These are phyloP conservation scores for Aphodius granarius DNA, from an alignment of 2,888 invertebrate species.

Conservation along the genomic window DNA sequence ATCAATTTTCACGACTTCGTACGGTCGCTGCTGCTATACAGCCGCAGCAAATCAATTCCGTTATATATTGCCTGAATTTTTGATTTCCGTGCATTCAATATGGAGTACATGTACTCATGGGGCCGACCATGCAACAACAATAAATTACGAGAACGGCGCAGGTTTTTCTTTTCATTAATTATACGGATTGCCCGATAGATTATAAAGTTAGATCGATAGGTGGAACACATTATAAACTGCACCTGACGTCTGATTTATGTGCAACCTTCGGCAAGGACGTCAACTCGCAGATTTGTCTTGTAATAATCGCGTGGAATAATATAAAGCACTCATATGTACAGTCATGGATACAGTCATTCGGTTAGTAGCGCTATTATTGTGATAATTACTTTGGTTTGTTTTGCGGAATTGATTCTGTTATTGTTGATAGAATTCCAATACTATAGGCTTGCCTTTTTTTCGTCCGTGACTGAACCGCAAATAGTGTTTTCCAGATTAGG, in stretches of 20 bases:
- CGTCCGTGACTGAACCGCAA: not conserved
- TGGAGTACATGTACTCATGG: not conserved
- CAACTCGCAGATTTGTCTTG: slow-evolving; percentile 17
- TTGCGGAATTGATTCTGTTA: not conserved
- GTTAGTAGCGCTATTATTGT: not conserved
- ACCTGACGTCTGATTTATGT: slow-evolving; percentile 31
- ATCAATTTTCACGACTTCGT: not conserved
- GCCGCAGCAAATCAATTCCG: not conserved
- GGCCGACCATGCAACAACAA: not conserved
- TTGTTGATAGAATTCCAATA: not conserved
- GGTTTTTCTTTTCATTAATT: not conserved
- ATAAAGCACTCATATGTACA: not conserved
- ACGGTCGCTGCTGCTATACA: not conserved
- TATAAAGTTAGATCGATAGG: not conserved
- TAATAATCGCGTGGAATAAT: slow-evolving; percentile 5
- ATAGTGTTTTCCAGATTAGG: too few relatives aligned
- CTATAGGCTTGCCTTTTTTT: not conserved
- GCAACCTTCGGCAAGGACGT: slow-evolving; percentile 32
- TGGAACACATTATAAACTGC: slow-evolving; percentile 6
- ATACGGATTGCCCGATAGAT: not conserved
- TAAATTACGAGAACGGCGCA: not conserved
- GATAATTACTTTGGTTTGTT: not conserved
- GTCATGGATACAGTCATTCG: not conserved
- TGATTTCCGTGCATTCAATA: not conserved
- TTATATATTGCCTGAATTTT: not conserved